Conservation (phyloP, 2,888 invertebrate species). For the Chloroclystis v-ata region DNA sequence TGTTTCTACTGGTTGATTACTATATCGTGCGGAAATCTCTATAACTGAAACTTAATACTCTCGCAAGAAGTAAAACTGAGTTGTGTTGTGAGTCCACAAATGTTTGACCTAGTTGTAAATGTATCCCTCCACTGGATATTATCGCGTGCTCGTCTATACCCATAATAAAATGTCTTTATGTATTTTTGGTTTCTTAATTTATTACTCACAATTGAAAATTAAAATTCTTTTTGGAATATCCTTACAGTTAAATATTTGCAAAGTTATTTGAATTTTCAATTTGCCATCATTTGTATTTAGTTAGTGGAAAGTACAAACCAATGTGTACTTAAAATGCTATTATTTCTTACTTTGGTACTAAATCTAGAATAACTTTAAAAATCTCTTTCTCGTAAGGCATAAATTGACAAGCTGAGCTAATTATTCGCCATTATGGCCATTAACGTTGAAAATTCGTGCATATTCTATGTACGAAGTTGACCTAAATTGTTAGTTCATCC, state of each 20-base stretch:
- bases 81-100: conserved; percentile 22
- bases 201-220: neutral
- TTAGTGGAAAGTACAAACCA: too few species aligned
- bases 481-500: conserved; percentile 17
- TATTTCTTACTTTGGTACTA: too few species aligned
- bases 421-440: conserved; percentile 26
- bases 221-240: too few species aligned
- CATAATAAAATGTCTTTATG: conserved; percentile 48
- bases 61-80: conserved; percentile 27
- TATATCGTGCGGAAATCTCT: conserved; percentile 21
- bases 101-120: conserved; percentile 31
- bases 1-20: conserved; percentile 12
- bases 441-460: conserved; percentile 21
- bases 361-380: too few species aligned
- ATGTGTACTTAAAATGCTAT: too few species aligned
- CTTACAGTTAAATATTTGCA: neutral
- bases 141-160: conserved; percentile 35
- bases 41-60: conserved; percentile 23
- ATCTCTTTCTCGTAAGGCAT: neutral
- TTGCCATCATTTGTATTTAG: too few species aligned
- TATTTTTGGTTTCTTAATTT: conserved; percentile 33
- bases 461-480: conserved; percentile 19
- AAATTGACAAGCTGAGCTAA: conserved; percentile 10
- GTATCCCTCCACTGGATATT: conserved; percentile 33
- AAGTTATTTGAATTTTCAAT: neutral